phyloP scores from a whole-genome alignment of 2,888 invertebrate species.

The Acanthococcus lagerstroemiae region DNA sequence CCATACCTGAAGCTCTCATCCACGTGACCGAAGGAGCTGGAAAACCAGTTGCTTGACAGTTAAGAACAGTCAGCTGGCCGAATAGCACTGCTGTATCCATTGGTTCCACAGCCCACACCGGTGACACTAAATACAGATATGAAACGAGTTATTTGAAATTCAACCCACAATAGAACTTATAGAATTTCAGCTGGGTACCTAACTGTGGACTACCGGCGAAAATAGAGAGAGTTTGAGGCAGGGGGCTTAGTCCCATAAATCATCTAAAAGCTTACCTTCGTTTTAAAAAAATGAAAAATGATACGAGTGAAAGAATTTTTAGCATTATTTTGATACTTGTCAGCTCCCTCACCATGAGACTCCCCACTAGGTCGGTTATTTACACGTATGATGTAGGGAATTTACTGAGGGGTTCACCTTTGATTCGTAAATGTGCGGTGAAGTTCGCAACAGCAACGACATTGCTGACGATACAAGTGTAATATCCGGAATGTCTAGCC shows the following conservation, averaged over 20 bases:
- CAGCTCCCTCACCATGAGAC: too few relatives aligned
- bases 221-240: too few relatives aligned
- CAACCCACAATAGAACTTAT: too few relatives aligned
- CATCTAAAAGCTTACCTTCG: too few relatives aligned
- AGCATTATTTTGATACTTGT: too few relatives aligned
- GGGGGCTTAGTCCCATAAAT: too few relatives aligned
- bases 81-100: constrained; percentile 61
- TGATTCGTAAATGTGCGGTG: constrained; percentile 45
- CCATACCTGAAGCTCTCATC: constrained; percentile 47
- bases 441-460: constrained; percentile 41
- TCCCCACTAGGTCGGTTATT: too few relatives aligned
- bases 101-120: constrained; percentile 65
- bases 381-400: too few relatives aligned
- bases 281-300: too few relatives aligned
- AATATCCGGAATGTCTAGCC: constrained; percentile 45
- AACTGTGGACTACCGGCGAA: too few relatives aligned
- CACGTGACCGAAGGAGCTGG: constrained; percentile 62
- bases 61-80: constrained; percentile 59
- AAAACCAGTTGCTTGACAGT: constrained; percentile 69
- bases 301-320: too few relatives aligned
- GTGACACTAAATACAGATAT: constrained; percentile 60
- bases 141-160: background rate
- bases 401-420: constrained; percentile 40
- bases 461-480: constrained; percentile 48
- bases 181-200: too few relatives aligned